A percentile compares a stretch with the other conserved stretches of the same genome.
phyloP scores from a whole-genome alignment of 2,888 invertebrate genomes.

The Lapara coniferarum region DNA sequence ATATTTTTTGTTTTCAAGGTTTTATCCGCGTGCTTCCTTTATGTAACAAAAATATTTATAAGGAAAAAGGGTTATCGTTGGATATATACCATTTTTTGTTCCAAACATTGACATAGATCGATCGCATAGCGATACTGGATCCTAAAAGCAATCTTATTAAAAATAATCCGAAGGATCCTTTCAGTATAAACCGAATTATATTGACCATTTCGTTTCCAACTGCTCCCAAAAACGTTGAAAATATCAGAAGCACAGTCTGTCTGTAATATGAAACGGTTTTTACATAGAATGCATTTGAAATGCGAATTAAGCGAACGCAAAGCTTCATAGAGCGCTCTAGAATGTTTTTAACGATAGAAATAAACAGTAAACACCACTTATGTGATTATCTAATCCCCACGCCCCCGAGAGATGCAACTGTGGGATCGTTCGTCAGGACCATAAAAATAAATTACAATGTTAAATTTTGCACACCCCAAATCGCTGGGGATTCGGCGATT shows the following conservation, averaged over 20 bases:
- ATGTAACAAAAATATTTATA: neutral
- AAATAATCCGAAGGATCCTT: neutral
- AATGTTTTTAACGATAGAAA: constrained; percentile 32
- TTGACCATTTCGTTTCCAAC: neutral
- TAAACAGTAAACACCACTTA: constrained; percentile 60
- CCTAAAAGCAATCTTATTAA: neutral
- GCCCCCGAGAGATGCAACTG: constrained; percentile 56
- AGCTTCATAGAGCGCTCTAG: constrained; percentile 9
- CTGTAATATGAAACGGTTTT: constrained; percentile 19
- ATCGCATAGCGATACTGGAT: neutral
- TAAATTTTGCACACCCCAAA: constrained; percentile 77
- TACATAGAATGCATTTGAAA: constrained; percentile 16
- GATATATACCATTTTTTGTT: neutral
- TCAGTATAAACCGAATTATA: neutral
- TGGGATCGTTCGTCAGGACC: constrained; percentile 58
- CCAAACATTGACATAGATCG: neutral
- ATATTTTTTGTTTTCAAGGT: constrained; percentile 30
- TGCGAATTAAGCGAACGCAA: neutral
- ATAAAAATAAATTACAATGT: constrained; percentile 82
- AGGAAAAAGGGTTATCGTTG: constrained; percentile 11
- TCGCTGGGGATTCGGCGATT: constrained; percentile 70
- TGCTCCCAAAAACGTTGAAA: constrained; percentile 2
- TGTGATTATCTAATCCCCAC: constrained; percentile 71
- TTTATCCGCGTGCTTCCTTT: constrained; percentile 5
- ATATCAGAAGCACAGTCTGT: constrained; percentile 9